These are phyloP conservation scores for Brevimyrus niger DNA, from an alignment of 2,113 vertebrate species.

Conservation along the genomic window DNA sequence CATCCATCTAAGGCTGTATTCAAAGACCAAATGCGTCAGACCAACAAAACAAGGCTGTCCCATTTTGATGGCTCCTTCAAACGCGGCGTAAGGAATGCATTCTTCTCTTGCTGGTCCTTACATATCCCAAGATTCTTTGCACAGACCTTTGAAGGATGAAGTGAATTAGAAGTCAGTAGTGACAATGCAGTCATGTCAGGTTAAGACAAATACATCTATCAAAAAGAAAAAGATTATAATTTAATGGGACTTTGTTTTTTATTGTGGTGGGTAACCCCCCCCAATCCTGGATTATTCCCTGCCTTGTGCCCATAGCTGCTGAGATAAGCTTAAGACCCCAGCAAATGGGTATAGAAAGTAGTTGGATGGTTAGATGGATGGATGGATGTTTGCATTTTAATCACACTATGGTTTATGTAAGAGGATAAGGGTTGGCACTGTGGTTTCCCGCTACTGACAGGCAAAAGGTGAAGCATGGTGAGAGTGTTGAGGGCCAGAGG, in stretches of 20 bases:
- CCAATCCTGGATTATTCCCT: not conserved
- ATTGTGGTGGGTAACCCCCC: not conserved
- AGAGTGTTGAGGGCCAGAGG: not conserved
- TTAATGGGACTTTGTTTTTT: not conserved
- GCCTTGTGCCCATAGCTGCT: not conserved
- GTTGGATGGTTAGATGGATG: not conserved
- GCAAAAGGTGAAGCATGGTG: not conserved
- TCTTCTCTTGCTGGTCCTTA: not conserved
- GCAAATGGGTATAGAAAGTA: not conserved
- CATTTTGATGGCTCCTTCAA: not conserved
- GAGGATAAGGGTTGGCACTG: slow-evolving; percentile 15
- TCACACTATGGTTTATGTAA: not conserved
- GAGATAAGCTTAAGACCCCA: not conserved
- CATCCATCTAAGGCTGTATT: not conserved
- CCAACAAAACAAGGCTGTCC: not conserved
- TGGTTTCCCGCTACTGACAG: not conserved
- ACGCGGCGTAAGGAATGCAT: not conserved
- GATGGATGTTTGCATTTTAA: not conserved
- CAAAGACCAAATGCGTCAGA: not conserved
- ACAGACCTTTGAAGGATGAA: not conserved
- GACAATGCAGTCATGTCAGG: not conserved
- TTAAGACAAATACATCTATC: not conserved
- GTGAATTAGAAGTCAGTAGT: not conserved
- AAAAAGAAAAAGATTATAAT: not conserved
- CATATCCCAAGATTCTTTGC: not conserved